Evolutionary conservation across 1,140 invertebrate genomes (phyloP), one percentile per base, ranked within the genome.

Genomic region (Neodiprion fabricii): DNA sequence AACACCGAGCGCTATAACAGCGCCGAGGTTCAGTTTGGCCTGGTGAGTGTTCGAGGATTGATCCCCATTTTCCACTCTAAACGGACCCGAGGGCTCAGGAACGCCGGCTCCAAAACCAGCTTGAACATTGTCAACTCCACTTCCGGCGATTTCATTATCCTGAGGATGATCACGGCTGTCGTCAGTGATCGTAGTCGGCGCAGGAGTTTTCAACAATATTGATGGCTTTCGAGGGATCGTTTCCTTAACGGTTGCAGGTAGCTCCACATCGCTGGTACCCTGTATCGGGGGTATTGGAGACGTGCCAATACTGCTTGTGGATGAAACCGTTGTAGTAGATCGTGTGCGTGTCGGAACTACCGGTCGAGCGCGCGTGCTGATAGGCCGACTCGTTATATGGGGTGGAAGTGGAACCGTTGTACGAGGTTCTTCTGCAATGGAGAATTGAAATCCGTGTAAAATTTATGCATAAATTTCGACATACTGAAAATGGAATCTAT

Each of bases 1-100:
- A 0, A 96, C 95, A 14, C 95, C 96, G 11, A 97, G 88, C 1
- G 96, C 95, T 72, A 98, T 96, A 70, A 98, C 95, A 1, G 95
- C 95, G 40, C 95, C 95, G 69, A 96, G 88, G 86, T 96, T 96
- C 4, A 96, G 89, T 81, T 93, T 93, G 1, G 94, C 93, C 48
- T 93, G 94, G 74, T 92, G 90, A 1, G 92, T 89, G 75, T 93
- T 92, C 48, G 91, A 89, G 11, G 91, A 86, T 67, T 92, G 90
- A 28, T 91, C 88, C 48, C 92, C 91, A 61, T 89, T 91, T 74
- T 94, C 93, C 1, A 94, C 91, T 1, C 92, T 90, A 72, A 90
- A 90, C 0, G 94, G 94, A 0, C 95, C 89, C 1, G 87, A 85
- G 9, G 89, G 86, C 91, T 95, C 79, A 89, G 93, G 80, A 90